Evolutionary conservation across 1,140 invertebrate species (phyloP).

Genomic region (Nomia melanderi): DNA sequence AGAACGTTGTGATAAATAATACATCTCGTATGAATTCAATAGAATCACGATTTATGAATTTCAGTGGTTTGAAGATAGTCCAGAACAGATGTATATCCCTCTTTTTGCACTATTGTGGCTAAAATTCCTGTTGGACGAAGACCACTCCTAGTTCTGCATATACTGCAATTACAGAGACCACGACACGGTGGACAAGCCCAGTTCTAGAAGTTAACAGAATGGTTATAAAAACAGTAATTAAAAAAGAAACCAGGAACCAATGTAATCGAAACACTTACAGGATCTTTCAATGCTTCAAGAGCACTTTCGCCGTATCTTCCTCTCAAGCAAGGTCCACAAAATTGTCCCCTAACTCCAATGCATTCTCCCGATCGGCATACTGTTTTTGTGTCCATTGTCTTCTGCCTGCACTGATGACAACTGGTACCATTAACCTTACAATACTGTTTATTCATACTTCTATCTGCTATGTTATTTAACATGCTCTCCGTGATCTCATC

Average conservation of each 20-base stretch:
- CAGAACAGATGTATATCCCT: slow-evolving; percentile 72
- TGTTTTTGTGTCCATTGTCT: slow-evolving; percentile 80
- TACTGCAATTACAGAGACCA: slow-evolving; percentile 79
- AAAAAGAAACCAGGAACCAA: neutral
- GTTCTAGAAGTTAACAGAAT: slow-evolving; percentile 55
- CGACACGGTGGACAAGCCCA: slow-evolving; percentile 80
- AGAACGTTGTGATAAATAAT: slow-evolving; percentile 12
- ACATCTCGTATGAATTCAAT: neutral
- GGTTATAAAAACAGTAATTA: neutral
- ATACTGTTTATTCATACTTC: slow-evolving; percentile 68
- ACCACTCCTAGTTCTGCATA: slow-evolving; percentile 77
- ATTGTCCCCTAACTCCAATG: slow-evolving; percentile 78
- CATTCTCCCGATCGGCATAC: slow-evolving; percentile 77
- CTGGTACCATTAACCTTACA: slow-evolving; percentile 69
- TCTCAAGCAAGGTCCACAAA: slow-evolving; percentile 80
- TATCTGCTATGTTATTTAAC: slow-evolving; percentile 71
- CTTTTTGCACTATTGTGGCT: slow-evolving; percentile 67
- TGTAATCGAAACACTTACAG: slow-evolving; percentile 63
- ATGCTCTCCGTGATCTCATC: slow-evolving; percentile 75
- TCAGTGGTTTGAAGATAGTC: slow-evolving; percentile 65
- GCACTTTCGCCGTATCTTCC: slow-evolving; percentile 80
- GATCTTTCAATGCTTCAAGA: slow-evolving; percentile 74
- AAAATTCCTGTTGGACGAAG: slow-evolving; percentile 79
- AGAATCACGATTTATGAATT: slow-evolving; percentile 11
- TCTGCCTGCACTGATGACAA: slow-evolving; percentile 81